Conservation (phyloP, 2,888 invertebrate species). For the Luperina testacea region DNA sequence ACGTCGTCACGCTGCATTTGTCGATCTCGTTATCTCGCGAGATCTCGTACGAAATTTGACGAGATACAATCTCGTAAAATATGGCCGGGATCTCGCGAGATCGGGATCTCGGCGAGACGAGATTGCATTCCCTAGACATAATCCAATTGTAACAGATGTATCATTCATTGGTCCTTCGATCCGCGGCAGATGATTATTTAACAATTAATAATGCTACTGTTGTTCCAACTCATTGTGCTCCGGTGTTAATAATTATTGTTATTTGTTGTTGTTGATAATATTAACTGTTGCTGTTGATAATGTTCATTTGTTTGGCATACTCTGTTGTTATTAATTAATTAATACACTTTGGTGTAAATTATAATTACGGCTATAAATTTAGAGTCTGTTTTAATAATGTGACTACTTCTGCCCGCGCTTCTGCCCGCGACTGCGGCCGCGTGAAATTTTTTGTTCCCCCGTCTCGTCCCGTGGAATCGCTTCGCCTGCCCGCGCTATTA, state of each 20-base stretch:
- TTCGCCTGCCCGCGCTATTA: no score
- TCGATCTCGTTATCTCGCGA: no score
- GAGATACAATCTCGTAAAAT: no score
- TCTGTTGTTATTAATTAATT: conserved; percentile 13
- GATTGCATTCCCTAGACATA: no score
- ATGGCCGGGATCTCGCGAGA: no score
- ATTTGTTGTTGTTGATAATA: neutral
- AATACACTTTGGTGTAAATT: conserved; percentile 2
- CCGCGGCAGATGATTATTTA: conserved; percentile 12
- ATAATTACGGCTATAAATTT: neutral
- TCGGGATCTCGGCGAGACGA: no score
- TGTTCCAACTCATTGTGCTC: conserved; percentile 21
- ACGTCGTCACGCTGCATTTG: no score
- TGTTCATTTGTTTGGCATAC: conserved; percentile 4
- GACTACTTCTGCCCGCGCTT: neutral
- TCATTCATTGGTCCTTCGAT: conserved; percentile 26
- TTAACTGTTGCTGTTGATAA: conserved; percentile 1
- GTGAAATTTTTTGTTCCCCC: no score
- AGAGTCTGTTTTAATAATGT: neutral
- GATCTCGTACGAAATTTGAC: no score
- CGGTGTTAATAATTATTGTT: neutral
- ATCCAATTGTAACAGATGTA: conserved; percentile 15
- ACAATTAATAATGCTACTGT: conserved; percentile 25
- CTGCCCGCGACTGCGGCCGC: neutral
- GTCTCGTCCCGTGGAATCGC: no score